Evolutionary conservation across 2,888 invertebrate species (phyloP), one percentile per base, ranked within the genome.

Genomic region (Mechanitis mazaeus): DNA sequence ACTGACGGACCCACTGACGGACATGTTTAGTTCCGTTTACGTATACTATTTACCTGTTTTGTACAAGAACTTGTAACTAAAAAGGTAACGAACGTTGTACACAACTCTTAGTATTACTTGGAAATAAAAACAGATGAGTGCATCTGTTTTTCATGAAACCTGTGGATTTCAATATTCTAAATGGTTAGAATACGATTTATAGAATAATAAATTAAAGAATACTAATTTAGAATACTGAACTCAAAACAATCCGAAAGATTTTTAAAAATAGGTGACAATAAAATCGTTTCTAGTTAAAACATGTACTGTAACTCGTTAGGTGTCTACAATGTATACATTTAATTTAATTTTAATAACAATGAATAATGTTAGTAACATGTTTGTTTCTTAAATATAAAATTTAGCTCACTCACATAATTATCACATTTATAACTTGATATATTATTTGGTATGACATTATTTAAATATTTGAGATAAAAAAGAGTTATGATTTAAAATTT

Each of bases 11-110:
- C 3, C 50, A 9, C 6, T 58, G 79, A 78, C 83, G 82, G 84
- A 85, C 80, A 71, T 69, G 64, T 66, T 72, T n/a, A 84, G 87
- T 84, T 87, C 88, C 87, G 88, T 80, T 81, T 83, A 69, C 71
- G 76, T 71, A 75, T 69, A 75, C 79, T 77, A 78, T 80, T 82
- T 82, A 85, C 85, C 78, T 78, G 81, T 77, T 84, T 84, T 81
- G 80, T 81, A 80, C 80, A 82, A 79, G 77, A 78, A 81, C 75
- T 77, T 77, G 75, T 78, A 76, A 77, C 69, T 65, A 67, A 71
- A 69, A 69, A 66, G 67, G 71, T 65, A 70, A 68, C 67, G 61
- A 69, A 71, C 68, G 69, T 66, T 73, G 70, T 72, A 73, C 72
- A 74, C 73, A 72, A 71, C 68, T 68, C 70, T 64, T 60, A 56